Conservation (phyloP, 92 coral and sea anemone genomes). For the Virgularia gustaviana region DNA sequence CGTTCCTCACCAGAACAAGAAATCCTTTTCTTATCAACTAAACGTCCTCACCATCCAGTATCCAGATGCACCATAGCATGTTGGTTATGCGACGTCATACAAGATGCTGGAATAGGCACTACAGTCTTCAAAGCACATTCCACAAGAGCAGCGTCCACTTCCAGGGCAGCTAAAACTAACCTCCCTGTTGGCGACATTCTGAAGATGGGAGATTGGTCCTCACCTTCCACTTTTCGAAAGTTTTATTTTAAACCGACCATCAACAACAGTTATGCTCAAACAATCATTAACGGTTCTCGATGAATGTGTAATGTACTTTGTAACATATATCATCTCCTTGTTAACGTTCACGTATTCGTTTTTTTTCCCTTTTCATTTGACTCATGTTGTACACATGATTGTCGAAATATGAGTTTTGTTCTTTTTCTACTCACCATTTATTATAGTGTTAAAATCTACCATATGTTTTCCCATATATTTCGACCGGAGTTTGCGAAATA, state of each 20-base stretch:
- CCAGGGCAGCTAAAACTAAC: neutral
- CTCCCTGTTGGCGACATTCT: neutral
- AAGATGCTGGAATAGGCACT: neutral
- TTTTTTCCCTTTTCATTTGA: no score
- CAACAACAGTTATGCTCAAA: neutral
- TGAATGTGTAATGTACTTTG: no score
- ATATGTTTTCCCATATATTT: conserved; percentile 37
- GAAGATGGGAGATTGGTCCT: no score
- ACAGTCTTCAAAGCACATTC: conserved; percentile 9
- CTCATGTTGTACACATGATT: no score
- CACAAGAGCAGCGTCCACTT: conserved; percentile 8
- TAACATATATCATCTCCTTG: no score
- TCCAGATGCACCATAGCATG: neutral
- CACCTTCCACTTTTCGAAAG: conserved; percentile 25
- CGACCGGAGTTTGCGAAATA: conserved; percentile 21
- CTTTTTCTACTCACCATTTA: no score
- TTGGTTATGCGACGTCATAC: neutral
- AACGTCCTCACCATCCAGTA: neutral
- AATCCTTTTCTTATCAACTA: neutral
- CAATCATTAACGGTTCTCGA: no score
- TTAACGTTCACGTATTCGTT: no score
- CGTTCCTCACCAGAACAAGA: neutral
- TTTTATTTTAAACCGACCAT: neutral
- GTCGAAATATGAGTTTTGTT: no score
- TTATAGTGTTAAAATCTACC: conserved; percentile 40